Percentiles rank a stretch among this genome's conserved stretches.
Evolutionary conservation across 1,140 invertebrate genomes (phyloP).

Genomic region (Aradophagus sp.): DNA sequence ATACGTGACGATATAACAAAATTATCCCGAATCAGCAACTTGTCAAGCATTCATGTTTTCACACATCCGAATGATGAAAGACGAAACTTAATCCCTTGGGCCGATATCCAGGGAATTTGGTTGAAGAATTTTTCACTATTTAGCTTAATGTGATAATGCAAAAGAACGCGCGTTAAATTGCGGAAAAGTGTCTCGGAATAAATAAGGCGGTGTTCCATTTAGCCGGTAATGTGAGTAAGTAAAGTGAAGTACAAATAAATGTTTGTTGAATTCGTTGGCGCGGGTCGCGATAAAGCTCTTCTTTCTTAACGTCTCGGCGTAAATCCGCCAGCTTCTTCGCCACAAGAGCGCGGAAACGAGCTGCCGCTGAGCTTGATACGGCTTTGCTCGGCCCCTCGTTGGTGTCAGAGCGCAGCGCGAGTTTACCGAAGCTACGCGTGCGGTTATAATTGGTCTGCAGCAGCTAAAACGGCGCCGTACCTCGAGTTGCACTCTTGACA

Average conservation of each 20-base stretch:
- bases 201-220: too few relatives aligned
- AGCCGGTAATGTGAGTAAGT: too few relatives aligned
- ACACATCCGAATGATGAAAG: too few relatives aligned
- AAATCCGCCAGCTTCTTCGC: constrained; percentile 36
- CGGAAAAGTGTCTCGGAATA: too few relatives aligned
- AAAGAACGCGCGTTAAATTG: too few relatives aligned
- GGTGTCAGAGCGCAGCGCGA: constrained; percentile 39
- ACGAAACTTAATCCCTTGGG: too few relatives aligned
- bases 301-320: constrained; percentile 21
- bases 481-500: constrained; percentile 50
- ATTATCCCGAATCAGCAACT: too few relatives aligned
- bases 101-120: too few relatives aligned
- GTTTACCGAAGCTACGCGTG: constrained; percentile 56
- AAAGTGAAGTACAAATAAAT: constrained; percentile 32
- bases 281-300: constrained; percentile 36
- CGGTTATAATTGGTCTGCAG: constrained; percentile 56
- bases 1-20: too few relatives aligned
- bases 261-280: constrained; percentile 27
- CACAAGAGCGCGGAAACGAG: constrained; percentile 21
- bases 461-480: constrained; percentile 39
- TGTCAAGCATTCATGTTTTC: too few relatives aligned
- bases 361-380: constrained; percentile 39
- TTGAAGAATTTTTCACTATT: too few relatives aligned
- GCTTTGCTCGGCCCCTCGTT: constrained; percentile 44
- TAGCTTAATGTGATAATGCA: too few relatives aligned